A percentile compares a stretch with the other conserved stretches of the same genome.
phyloP scores from a whole-genome alignment of 1,140 invertebrate species.

The Carcinoscorpius rotundicauda region DNA sequence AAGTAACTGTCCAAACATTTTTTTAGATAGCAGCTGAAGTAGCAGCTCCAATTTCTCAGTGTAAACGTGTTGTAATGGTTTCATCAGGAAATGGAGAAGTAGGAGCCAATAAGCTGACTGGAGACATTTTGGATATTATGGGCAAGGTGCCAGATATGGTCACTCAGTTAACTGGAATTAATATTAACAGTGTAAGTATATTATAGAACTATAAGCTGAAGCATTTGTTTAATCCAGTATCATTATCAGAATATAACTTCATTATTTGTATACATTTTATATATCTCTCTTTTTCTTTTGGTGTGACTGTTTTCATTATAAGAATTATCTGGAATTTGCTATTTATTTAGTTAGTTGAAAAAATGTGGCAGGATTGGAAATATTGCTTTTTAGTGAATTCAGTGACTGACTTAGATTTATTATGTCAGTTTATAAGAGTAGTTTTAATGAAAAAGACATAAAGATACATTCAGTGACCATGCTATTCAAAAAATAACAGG shows the following conservation, averaged over 20 bases:
- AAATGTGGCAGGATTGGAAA: too few species aligned
- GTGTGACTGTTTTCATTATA: too few species aligned
- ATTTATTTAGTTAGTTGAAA: too few species aligned
- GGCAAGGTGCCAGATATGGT: conserved; percentile 79
- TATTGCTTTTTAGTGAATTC: too few species aligned
- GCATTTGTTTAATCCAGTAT: neutral
- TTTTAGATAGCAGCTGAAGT: conserved; percentile 84
- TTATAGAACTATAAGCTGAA: conserved; percentile 1
- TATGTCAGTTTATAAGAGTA: too few species aligned
- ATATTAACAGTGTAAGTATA: conserved; percentile 16
- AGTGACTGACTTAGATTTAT: too few species aligned
- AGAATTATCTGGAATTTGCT: too few species aligned
- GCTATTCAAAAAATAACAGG: too few species aligned
- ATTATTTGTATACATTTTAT: neutral
- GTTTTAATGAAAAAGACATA: too few species aligned
- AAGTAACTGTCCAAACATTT: conserved; percentile 8
- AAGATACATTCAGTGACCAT: too few species aligned
- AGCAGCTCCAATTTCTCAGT: conserved; percentile 80
- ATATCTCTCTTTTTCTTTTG: neutral
- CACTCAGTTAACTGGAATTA: conserved; percentile 67
- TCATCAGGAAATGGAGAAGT: conserved; percentile 82
- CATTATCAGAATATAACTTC: neutral
- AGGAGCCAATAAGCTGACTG: conserved; percentile 83
- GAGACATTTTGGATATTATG: conserved; percentile 85
- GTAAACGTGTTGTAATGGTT: conserved; percentile 89